phyloP scores from a whole-genome alignment of 2,888 invertebrate species.

The Raillietiella orientalis region DNA sequence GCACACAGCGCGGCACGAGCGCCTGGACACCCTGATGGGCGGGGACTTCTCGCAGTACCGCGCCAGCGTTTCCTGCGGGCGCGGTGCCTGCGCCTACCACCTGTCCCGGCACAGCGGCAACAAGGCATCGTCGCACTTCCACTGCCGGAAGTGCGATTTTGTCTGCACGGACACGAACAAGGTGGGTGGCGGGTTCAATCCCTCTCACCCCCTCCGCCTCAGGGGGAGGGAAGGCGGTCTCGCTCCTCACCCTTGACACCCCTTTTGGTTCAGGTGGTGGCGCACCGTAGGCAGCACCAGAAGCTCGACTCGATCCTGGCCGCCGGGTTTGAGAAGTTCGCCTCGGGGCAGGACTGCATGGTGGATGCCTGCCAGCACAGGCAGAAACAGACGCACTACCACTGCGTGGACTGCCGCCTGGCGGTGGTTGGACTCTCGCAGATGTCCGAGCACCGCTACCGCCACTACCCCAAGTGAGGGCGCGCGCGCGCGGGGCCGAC shows the following conservation, averaged over 20 bases:
- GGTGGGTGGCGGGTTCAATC: too few relatives aligned
- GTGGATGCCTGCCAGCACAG: constrained; percentile 40
- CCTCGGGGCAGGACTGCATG: constrained; percentile 43
- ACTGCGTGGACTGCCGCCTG: constrained; percentile 67
- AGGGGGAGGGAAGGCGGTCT: too few relatives aligned
- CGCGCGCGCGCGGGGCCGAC: too few relatives aligned
- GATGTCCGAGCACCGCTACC: constrained; percentile 71
- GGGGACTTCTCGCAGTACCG: constrained; percentile 79
- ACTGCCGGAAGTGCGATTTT: constrained; percentile 77
- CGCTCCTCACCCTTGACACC: too few relatives aligned
- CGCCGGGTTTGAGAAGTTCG: constrained; percentile 77
- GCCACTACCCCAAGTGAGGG: constrained; percentile 37
- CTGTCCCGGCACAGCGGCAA: constrained; percentile 20
- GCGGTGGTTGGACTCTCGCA: constrained; percentile 72
- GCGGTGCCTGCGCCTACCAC: constrained; percentile 51
- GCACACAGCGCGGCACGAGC: constrained; percentile 71
- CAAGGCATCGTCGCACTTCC: constrained; percentile 83
- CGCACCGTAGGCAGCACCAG: constrained; percentile 68
- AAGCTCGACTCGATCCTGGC: constrained; percentile 73
- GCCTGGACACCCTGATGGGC: constrained; percentile 73
- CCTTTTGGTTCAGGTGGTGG: too few relatives aligned
- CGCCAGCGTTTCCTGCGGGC: constrained; percentile 58
- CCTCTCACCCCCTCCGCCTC: too few relatives aligned
- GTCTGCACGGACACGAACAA: constrained; percentile 90
- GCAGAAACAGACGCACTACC: constrained; percentile 81